Percentiles rank a stretch among this genome's conserved stretches.
phyloP scores from a whole-genome alignment of 2,888 invertebrate species.

The Drosophila algonquin region DNA sequence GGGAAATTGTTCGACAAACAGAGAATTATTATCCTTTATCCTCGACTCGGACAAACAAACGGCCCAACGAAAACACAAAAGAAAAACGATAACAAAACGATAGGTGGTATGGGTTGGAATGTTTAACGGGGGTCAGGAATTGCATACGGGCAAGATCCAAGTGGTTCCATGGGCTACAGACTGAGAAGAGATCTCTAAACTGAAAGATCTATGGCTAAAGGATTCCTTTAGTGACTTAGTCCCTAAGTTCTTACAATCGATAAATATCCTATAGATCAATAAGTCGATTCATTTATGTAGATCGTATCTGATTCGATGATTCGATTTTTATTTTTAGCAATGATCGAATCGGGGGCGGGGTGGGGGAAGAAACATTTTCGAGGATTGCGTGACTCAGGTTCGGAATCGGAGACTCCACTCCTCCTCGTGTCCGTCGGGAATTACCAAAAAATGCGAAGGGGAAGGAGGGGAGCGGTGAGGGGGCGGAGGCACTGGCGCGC shows the following conservation, averaged over 20 bases:
- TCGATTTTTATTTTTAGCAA: slow-evolving; percentile 32
- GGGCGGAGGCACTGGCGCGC: background rate
- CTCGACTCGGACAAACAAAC: background rate
- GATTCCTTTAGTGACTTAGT: too few species aligned
- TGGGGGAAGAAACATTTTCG: slow-evolving; percentile 12
- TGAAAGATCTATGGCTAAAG: too few species aligned
- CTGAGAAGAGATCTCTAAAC: too few species aligned
- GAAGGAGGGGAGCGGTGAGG: background rate
- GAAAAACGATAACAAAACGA: background rate
- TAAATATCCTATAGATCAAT: too few species aligned
- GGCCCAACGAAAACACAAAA: background rate
- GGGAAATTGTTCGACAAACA: slow-evolving; percentile 54
- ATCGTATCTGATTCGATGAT: slow-evolving; percentile 4
- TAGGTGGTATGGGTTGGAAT: too few species aligned
- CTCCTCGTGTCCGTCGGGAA: slow-evolving; percentile 13
- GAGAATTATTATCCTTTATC: slow-evolving; percentile 54
- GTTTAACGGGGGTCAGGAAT: too few species aligned
- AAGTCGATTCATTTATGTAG: too few species aligned
- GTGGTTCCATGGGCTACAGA: too few species aligned
- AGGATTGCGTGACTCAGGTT: slow-evolving; percentile 42
- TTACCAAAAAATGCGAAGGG: background rate
- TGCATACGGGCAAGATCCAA: too few species aligned
- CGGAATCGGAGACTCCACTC: background rate
- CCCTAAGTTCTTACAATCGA: too few species aligned
- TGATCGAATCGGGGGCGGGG: slow-evolving; percentile 27